A percentile compares a stretch with the other conserved stretches of the same genome.
These are phyloP conservation scores for Tupaia tana DNA, from an alignment of 2,113 vertebrate genomes.

Conservation along the genomic window DNA sequence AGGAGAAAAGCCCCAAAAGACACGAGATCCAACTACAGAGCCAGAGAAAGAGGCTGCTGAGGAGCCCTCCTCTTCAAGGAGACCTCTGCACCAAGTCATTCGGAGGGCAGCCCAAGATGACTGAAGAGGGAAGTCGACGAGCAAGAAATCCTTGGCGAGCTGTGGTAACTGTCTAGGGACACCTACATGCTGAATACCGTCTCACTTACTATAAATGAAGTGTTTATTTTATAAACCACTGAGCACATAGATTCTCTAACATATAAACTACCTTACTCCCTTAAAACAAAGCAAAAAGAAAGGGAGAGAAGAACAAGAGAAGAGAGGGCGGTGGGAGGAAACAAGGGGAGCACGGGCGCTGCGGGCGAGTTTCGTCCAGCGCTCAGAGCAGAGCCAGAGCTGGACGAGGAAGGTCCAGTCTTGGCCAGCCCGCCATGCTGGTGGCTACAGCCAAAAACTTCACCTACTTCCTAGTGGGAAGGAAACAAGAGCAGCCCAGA, in stretches of 20 bases:
- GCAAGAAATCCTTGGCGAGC: not conserved
- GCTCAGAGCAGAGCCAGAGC: not conserved
- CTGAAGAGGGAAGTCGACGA: not conserved
- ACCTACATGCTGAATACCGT: not conserved
- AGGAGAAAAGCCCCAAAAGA: not conserved
- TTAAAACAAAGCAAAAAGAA: not conserved
- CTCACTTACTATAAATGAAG: not conserved
- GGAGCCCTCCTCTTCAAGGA: not conserved
- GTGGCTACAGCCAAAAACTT: not conserved
- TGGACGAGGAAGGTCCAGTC: not conserved
- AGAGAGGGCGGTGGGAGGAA: not conserved
- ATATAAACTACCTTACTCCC: not conserved
- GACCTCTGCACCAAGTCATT: not conserved
- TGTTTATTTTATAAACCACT: not conserved
- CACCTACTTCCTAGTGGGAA: not conserved
- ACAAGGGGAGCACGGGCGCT: rapidly evolving
- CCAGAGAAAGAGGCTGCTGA: not conserved
- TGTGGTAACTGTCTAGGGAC: not conserved
- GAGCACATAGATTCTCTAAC: not conserved
- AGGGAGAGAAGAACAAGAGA: not conserved
- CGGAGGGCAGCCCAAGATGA: not conserved
- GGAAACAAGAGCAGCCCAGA: not conserved
- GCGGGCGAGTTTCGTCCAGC: rapidly evolving
- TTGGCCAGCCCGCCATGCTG: not conserved
- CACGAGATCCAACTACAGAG: not conserved